These are phyloP conservation scores for Calonectris borealis DNA, from an alignment of 2,113 vertebrate genomes.

Conservation along the genomic window DNA sequence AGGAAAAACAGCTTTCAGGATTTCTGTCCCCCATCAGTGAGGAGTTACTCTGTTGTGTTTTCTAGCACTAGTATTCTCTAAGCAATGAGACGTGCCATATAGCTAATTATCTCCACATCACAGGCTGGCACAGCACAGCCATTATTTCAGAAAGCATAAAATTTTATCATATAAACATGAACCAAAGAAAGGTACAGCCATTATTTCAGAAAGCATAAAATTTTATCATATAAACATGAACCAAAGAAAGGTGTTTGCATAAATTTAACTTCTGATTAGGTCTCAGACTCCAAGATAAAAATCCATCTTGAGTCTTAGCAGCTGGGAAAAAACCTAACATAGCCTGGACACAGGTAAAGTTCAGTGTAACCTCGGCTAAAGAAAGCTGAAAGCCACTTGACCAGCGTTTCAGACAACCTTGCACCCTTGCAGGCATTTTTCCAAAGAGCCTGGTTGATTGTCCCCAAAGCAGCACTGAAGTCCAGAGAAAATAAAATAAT, in stretches of 20 bases:
- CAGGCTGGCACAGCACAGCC: neutral
- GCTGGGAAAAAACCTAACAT: neutral
- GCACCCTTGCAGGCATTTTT: neutral
- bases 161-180: neutral
- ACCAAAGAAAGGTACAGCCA: neutral
- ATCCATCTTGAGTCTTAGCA: neutral
- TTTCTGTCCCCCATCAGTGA: neutral
- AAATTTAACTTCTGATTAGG: neutral
- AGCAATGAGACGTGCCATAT: neutral
- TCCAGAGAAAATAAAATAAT: constrained; percentile 31
- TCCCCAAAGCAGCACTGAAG: neutral
- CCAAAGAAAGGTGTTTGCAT: neutral
- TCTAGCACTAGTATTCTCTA: neutral
- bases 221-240: neutral
- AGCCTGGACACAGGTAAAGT: neutral
- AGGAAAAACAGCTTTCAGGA: neutral
- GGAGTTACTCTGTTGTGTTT: neutral
- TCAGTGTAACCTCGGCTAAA: neutral
- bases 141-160: neutral
- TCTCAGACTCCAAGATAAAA: neutral
- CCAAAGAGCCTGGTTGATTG: neutral
- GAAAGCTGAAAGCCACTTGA: neutral
- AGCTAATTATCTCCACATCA: neutral
- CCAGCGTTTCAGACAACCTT: neutral
- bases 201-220: neutral